Conservation (phyloP, 2,888 invertebrate genomes). For the Scaptomyza parva region DNA sequence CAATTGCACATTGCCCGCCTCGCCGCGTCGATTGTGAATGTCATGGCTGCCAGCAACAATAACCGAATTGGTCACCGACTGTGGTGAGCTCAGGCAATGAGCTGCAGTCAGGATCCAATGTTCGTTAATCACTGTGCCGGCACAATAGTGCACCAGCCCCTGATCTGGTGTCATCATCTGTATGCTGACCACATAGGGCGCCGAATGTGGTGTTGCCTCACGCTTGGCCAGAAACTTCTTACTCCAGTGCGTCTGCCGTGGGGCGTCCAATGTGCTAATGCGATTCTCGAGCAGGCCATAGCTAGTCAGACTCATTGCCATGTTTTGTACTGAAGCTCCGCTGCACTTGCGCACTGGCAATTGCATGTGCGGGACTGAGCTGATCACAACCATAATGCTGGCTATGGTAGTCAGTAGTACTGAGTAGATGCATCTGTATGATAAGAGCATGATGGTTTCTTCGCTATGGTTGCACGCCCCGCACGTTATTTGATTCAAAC, state of each 20-base stretch:
- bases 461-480: conserved; percentile 75
- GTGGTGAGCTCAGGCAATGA: conserved; percentile 79
- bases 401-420: conserved; percentile 72
- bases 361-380: conserved; percentile 63
- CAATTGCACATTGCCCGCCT: conserved; percentile 68
- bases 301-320: conserved; percentile 63
- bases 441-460: conserved; percentile 75
- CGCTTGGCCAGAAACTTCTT: conserved; percentile 81
- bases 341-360: conserved; percentile 62
- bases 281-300: conserved; percentile 74
- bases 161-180: conserved; percentile 77
- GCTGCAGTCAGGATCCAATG: conserved; percentile 84
- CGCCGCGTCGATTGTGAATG: conserved; percentile 69
- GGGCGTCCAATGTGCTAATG: conserved; percentile 64
- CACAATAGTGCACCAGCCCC: conserved; percentile 82
- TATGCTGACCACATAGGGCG: conserved; percentile 83
- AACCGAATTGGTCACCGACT: conserved; percentile 76
- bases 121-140: conserved; percentile 83
- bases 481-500: conserved; percentile 58
- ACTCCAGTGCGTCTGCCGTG: conserved; percentile 70
- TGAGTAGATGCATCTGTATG: conserved; percentile 70
- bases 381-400: conserved; percentile 78
- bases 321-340: conserved; percentile 39
- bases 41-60: conserved; percentile 83
- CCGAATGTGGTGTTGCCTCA: conserved; percentile 81